Conservation (phyloP, 2,888 invertebrate genomes). For the Dolichomitus sp. region DNA sequence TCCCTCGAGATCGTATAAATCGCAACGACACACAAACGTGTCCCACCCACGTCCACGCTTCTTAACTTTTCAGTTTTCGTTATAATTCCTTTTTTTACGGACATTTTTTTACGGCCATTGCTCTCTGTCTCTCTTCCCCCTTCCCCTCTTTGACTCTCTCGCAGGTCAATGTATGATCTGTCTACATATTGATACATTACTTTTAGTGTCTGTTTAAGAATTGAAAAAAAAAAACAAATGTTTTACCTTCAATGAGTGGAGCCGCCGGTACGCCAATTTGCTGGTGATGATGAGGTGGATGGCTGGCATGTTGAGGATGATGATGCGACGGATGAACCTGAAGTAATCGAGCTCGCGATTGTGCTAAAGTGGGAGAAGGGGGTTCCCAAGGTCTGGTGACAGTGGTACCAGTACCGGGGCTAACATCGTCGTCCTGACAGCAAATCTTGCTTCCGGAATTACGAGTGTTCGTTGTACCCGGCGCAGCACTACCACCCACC, state of each 20-base stretch:
- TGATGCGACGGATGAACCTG: slow-evolving; percentile 78
- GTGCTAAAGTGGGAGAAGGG: slow-evolving; percentile 81
- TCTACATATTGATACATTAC: slow-evolving; percentile 26
- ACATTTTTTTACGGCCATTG: slow-evolving; percentile 68
- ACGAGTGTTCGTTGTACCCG: slow-evolving; percentile 54
- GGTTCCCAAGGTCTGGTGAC: slow-evolving; percentile 84
- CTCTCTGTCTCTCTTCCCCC: slow-evolving; percentile 45
- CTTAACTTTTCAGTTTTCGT: slow-evolving; percentile 74
- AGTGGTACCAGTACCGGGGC: slow-evolving; percentile 71
- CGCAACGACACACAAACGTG: slow-evolving; percentile 51
- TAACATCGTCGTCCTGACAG: slow-evolving; percentile 80
- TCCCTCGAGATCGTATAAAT: slow-evolving; percentile 40
- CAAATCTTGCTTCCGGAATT: slow-evolving; percentile 77
- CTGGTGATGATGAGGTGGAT: slow-evolving; percentile 79
- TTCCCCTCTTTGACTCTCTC: slow-evolving; percentile 7
- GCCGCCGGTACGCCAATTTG: slow-evolving; percentile 78
- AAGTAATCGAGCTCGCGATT: slow-evolving; percentile 79
- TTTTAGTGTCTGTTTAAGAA: slow-evolving; percentile 24
- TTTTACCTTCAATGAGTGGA: slow-evolving; percentile 80
- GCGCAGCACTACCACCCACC: slow-evolving; percentile 71
- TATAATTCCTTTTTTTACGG: slow-evolving; percentile 74
- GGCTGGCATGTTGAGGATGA: slow-evolving; percentile 76
- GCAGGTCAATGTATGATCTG: background rate
- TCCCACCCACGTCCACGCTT: slow-evolving; percentile 70
- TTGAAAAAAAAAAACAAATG: background rate